A percentile compares a stretch with the other conserved stretches of the same genome.
These are phyloP conservation scores for Melanerpes formicivorus DNA, from an alignment of 2,113 vertebrate genomes.

Conservation along the genomic window DNA sequence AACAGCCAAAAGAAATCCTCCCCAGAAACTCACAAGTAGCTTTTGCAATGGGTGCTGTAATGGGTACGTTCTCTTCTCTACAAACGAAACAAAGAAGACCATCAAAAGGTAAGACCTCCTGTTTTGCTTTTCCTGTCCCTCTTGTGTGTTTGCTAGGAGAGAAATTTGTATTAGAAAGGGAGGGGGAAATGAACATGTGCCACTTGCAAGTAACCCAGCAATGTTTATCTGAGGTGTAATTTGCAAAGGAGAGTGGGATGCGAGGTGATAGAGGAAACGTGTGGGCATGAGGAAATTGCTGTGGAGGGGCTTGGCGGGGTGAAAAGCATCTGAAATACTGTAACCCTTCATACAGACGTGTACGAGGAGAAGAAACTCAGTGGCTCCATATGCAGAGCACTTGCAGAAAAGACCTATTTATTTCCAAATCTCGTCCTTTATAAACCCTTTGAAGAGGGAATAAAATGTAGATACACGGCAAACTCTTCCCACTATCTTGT, in stretches of 20 bases:
- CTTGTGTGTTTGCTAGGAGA: constrained; percentile 5
- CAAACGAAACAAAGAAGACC: constrained; percentile 93
- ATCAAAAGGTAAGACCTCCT: constrained; percentile 88
- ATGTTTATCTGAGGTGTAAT: constrained; percentile 33
- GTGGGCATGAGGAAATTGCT: constrained; percentile 7
- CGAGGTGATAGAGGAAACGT: background rate
- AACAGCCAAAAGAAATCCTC: constrained; percentile 53
- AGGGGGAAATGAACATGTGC: constrained; percentile 40
- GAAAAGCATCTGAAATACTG: constrained; percentile 22
- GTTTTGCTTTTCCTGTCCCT: constrained; percentile 46
- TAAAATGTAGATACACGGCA: background rate
- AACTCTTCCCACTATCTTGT: background rate
- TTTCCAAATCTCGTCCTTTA: constrained; percentile 23
- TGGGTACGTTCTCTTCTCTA: constrained; percentile 95
- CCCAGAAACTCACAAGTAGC: constrained; percentile 56
- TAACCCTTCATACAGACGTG: background rate
- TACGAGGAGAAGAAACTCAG: constrained; percentile 1
- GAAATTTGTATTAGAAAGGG: constrained; percentile 8
- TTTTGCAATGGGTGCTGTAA: constrained; percentile 92
- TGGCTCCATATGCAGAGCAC: constrained; percentile 17
- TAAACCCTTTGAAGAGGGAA: background rate
- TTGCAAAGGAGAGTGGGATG: constrained; percentile 10
- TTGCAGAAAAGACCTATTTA: constrained; percentile 44
- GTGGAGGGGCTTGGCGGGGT: background rate
- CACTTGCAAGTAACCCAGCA: constrained; percentile 35